Base-by-base conservation (phyloP, 2,888 invertebrate genomes). In the Catocala sponsa region DNA sequence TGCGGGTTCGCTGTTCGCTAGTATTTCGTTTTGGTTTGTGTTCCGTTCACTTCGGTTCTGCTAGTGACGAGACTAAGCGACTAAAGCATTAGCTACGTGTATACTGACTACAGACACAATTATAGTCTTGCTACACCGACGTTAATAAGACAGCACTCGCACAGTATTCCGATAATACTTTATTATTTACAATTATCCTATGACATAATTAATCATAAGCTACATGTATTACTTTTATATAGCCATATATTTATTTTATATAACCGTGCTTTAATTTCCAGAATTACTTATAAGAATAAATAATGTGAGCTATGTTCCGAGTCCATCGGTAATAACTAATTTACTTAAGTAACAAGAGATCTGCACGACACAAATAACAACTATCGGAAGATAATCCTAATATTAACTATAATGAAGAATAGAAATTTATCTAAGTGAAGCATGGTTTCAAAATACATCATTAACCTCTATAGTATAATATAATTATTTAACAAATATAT, bases 151-250 rank as follows among this genome's bases (percentile, higher is more conserved):
- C 48, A 48, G 48, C 11, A 32, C 33, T 48, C 33, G 32, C 48
- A 25, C 9, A 48, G 33, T 48, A 11, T 11, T 32, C 11, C 32
- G 48, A 48, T 48, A 48, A 32, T 47, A 25, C 48, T 48, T 48
- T 48, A 48, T 48, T 48, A 48, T 48, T 48, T 48, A 48, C 48
- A 48, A 48, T 48, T 48, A 48, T 33, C 33, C 48, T 48, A 48
- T 33, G 48, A 48, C 48, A 48, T 48, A 32, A 10, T 33, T 47
- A 44, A 48, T 48, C 48, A 47, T 47, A 48, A 48, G 32, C 48
- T 48, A 48, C 32, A n/a, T 48, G 48, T 48, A 48, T 32, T 48
- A 32, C 2, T 48, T 48, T 11, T 7, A 48, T n/a, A 48, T 32
- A 48, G 11, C 15, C 46, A 15, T n/a, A 44, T 44, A 6, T 44